Percentiles rank a stretch among this genome's conserved stretches.
Evolutionary conservation across 2,888 invertebrate genomes (phyloP).

Genomic region (Caenorhabditis sp.): DNA sequence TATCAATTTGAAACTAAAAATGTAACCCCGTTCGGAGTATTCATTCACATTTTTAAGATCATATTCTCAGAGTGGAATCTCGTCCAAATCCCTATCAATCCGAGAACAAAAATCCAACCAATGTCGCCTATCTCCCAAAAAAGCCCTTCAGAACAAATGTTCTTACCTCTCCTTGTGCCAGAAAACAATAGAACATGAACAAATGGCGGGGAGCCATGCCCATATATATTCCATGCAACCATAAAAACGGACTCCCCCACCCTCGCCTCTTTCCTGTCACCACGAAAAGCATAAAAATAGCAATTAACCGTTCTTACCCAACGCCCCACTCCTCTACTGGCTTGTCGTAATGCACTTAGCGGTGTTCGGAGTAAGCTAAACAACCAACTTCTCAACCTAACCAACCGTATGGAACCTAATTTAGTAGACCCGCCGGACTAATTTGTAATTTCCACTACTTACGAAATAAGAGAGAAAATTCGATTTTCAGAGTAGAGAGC

Average conservation of each 20-base stretch:
- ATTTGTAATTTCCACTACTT: constrained; percentile 42
- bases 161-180: not conserved
- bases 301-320: constrained; percentile 49
- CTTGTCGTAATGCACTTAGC: constrained; percentile 57
- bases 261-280: not conserved
- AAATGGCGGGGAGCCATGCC: constrained; percentile 38
- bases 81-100: no score
- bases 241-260: constrained; percentile 50
- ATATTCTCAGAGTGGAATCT: no score
- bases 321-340: no score
- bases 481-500: constrained; percentile 12
- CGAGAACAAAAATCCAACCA: no score
- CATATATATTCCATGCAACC: constrained; percentile 50
- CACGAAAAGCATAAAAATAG: constrained; percentile 36
- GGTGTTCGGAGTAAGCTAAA: constrained; percentile 28
- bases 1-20: no score
- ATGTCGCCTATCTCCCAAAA: not conserved
- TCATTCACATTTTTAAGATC: no score
- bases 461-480: constrained; percentile 28
- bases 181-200: constrained; percentile 4
- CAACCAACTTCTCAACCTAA: constrained; percentile 54
- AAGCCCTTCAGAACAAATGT: constrained; percentile 28
- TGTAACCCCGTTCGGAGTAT: no score
- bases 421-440: constrained; percentile 18
- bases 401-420: constrained; percentile 64